Base-by-base conservation (phyloP, 2,888 invertebrate genomes). In the Tricholauxania praeusta region DNA sequence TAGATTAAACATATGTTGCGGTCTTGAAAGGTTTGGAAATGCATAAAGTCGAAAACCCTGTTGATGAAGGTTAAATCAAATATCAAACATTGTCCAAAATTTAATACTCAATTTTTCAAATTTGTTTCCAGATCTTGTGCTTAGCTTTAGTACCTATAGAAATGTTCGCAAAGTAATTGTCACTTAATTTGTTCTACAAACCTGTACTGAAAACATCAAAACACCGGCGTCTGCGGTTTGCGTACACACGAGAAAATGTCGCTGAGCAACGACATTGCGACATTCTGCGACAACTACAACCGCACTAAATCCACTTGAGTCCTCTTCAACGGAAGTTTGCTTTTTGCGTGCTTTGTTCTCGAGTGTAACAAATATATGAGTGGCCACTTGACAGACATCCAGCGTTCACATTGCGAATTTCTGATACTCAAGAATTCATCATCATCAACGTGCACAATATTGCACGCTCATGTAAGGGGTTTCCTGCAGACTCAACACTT, bases 371-470 rank as follows among this genome's bases (percentile, higher is more conserved):
- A 82, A 82, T 81, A 78, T 79, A 82, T 80, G 80, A 82, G 83
- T 82, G 83, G 81, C 77, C 80, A 76, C 82, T 82, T 82, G 80
- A 82, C 83, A 81, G 82, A 82, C 80, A 80, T 83, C 78, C 68
- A 17, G 15, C 19, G 68, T 48, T 47, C 64, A 68, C 48, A 48
- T 47, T 47, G 49, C 59, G 49, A 57, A 59, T 59, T 68, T 59
- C 68, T 68, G 39, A 39, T 39, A 39, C 66, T 28, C 39, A 28
- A 65, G 65, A 62, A 62, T 62, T 62, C 65, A 65, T 49, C 65
- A 52, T 65, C 52, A 65, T 65, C 65, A 52, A 51, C 52, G 63
- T 53, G 53, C 47, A 63, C 47, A 63, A 53, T 62, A 53, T 62
- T 63, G 70, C 60, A 62, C 70, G 52, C 60, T 70, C 63, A 15